These are phyloP conservation scores for Ornithorhynchus anatinus DNA, from an alignment of 2,113 vertebrate genomes.

Conservation along the genomic window DNA sequence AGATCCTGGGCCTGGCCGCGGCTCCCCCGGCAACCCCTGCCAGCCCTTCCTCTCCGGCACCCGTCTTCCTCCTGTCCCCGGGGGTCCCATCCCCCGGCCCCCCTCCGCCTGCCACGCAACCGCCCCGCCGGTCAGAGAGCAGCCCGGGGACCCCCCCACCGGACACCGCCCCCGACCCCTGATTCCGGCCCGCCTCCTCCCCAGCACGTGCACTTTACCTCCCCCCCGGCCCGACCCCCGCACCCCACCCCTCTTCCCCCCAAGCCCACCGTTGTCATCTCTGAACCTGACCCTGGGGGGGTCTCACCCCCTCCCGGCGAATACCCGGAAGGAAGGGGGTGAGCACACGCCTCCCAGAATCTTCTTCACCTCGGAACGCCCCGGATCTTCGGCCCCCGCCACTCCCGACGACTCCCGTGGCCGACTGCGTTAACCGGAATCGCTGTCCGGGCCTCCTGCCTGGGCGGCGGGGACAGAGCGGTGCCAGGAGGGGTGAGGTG, in stretches of 20 bases:
- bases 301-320: accelerated
- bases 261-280: not conserved
- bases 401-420: no score
- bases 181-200: not conserved
- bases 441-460: no score
- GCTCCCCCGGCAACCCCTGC: conserved; percentile 39
- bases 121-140: not conserved
- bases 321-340: no score
- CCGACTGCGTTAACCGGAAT: no score
- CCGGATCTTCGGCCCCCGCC: no score
- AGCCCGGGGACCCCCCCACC: not conserved
- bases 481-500: no score
- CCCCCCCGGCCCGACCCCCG: not conserved
- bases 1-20: conserved; percentile 61
- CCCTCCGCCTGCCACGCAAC: not conserved
- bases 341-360: no score
- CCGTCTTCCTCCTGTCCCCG: conserved; percentile 17
- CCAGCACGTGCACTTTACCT: not conserved
- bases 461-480: no score
- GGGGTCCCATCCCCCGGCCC: conserved; percentile 1
- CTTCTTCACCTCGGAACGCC: no score
- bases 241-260: not conserved
- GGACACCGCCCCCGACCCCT: not conserved
- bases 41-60: conserved; percentile 29
- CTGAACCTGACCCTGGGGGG: accelerated